Evolutionary conservation across 1,140 invertebrate genomes (phyloP).

Genomic region (Sitobion miscanthi): DNA sequence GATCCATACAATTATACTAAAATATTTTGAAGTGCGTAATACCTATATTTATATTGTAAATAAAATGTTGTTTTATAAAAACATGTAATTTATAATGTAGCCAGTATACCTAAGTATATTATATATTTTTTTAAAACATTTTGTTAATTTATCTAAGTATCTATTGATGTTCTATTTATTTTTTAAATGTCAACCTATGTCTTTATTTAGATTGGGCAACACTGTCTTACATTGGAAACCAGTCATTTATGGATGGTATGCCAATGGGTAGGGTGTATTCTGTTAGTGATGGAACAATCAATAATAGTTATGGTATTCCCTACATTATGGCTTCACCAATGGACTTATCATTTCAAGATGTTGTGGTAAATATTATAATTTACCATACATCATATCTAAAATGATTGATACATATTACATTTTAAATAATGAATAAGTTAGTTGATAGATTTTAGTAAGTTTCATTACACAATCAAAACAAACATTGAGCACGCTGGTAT

Average conservation of each 20-base stretch:
- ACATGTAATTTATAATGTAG: not conserved
- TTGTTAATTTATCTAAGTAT: not conserved
- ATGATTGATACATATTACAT: not conserved
- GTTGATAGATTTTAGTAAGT: not conserved
- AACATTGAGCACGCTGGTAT: not conserved
- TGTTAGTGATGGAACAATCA: conserved; percentile 72
- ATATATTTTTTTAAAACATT: not conserved
- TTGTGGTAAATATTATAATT: conserved; percentile 66
- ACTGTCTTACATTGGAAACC: conserved; percentile 54
- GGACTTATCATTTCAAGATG: conserved; percentile 77
- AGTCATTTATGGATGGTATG: conserved; percentile 68
- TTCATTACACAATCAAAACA: not conserved
- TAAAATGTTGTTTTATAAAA: not conserved
- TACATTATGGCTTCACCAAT: conserved; percentile 79
- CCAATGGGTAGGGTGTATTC: conserved; percentile 80
- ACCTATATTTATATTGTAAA: too few species aligned
- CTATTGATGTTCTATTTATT: too few species aligned
- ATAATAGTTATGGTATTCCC: conserved; percentile 75
- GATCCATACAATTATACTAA: too few species aligned
- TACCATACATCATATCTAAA: not conserved
- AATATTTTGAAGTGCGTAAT: too few species aligned
- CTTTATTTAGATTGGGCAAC: conserved; percentile 58
- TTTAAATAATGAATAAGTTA: not conserved
- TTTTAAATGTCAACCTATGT: not conserved
- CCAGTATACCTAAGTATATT: not conserved